A percentile compares a stretch with the other conserved stretches of the same genome.
Evolutionary conservation across 2,113 vertebrate genomes (phyloP).

Genomic region (Esox niger): DNA sequence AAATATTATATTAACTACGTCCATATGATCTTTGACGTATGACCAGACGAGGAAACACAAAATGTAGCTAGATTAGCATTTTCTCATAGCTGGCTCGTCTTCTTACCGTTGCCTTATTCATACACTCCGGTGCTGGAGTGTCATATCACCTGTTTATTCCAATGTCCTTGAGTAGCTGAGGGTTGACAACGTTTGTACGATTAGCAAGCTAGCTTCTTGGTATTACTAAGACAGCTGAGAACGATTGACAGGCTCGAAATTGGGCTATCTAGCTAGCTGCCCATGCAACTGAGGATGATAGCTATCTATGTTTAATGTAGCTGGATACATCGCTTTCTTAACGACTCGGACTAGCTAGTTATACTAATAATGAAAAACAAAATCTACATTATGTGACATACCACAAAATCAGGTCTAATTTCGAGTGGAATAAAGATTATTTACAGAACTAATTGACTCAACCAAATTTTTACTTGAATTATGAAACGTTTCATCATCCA

Average conservation of each 20-base stretch:
- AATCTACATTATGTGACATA: background rate
- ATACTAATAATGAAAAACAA: background rate
- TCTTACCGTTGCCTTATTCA: background rate
- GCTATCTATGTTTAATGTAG: background rate
- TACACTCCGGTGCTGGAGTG: background rate
- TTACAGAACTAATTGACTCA: constrained; percentile 57
- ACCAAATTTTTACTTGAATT: background rate
- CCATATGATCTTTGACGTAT: background rate
- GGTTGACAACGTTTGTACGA: background rate
- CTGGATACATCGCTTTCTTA: background rate
- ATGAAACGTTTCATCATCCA: background rate
- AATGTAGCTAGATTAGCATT: too few relatives aligned
- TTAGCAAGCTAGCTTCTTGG: background rate
- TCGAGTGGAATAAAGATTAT: constrained; percentile 52
- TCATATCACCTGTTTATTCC: background rate
- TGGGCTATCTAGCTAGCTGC: constrained; percentile 4
- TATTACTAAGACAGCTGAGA: background rate
- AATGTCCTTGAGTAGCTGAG: background rate
- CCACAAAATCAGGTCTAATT: background rate
- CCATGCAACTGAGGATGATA: background rate
- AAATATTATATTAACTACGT: too few relatives aligned
- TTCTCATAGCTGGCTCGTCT: background rate
- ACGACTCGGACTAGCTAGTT: background rate
- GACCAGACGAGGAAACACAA: background rate
- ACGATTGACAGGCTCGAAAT: background rate